phyloP scores from a whole-genome alignment of 2,797 vertebrate genomes.

The Stomatorhinus walkeri region DNA sequence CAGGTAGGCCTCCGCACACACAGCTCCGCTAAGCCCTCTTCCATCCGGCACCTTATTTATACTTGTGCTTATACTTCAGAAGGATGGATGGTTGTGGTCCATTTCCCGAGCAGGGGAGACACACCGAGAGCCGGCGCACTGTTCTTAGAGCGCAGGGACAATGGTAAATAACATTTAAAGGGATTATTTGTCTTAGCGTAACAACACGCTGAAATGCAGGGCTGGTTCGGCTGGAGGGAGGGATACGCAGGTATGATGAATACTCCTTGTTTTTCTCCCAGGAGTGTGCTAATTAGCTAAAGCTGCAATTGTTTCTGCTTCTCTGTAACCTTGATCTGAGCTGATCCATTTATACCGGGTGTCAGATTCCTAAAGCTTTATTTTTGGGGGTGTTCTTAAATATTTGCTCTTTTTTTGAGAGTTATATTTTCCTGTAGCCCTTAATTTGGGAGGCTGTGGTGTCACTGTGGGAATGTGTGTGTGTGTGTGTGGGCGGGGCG shows the following conservation, averaged over 20 bases:
- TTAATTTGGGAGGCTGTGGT: not conserved
- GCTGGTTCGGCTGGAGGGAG: not conserved
- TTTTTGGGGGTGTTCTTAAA: conserved; percentile 11
- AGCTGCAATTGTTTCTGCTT: not conserved
- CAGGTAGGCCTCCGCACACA: not conserved
- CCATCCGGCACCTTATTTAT: not conserved
- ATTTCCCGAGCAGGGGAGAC: not conserved
- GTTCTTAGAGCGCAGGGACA: not conserved
- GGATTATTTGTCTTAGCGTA: conserved; percentile 25
- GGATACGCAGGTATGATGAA: conserved; percentile 3
- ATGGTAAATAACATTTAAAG: conserved; percentile 18
- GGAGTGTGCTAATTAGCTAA: conserved; percentile 13
- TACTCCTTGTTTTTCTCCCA: not conserved
- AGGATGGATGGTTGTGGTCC: not conserved
- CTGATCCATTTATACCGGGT: not conserved
- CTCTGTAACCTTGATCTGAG: not conserved
- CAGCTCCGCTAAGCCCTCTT: not conserved
- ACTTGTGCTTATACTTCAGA: not conserved
- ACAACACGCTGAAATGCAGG: not conserved
- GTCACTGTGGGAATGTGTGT: not conserved
- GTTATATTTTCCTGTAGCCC: not conserved
- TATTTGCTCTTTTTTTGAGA: not conserved
- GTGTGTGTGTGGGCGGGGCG: not conserved
- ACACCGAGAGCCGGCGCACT: not conserved
- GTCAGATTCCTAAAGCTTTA: not conserved